Evolutionary conservation across 2,113 vertebrate genomes (phyloP).

Genomic region (Hemibates koningsi): DNA sequence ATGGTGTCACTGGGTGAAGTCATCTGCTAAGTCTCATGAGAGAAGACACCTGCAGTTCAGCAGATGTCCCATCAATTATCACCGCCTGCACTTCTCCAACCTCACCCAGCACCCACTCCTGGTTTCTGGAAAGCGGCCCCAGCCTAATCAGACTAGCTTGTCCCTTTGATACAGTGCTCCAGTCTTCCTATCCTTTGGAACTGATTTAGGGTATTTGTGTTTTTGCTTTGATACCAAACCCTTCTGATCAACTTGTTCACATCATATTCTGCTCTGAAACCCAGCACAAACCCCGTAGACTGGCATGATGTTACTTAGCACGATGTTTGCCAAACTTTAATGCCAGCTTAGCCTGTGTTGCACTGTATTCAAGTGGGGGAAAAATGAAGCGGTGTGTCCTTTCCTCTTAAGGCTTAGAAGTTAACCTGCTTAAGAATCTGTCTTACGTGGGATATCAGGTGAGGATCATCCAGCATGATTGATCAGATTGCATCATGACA

Average conservation of each 20-base stretch:
- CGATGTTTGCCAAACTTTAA: constrained; percentile 35
- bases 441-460: constrained; percentile 53
- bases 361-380: background rate
- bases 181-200: background rate
- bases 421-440: constrained; percentile 60
- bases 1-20: constrained; percentile 59
- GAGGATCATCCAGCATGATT: constrained; percentile 57
- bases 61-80: constrained; percentile 76
- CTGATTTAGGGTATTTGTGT: background rate
- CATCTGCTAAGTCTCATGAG: constrained; percentile 70
- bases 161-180: background rate
- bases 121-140: constrained; percentile 7
- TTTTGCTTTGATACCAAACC: background rate
- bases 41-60: constrained; percentile 70
- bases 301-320: background rate
- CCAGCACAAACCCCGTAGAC: background rate
- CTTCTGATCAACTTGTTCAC: background rate
- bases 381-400: constrained; percentile 42
- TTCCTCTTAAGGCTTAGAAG: constrained; percentile 44
- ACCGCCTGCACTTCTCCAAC: constrained; percentile 19
- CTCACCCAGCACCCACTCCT: constrained; percentile 33
- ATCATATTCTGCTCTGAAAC: background rate
- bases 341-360: constrained; percentile 29
- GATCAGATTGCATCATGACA: constrained; percentile 60
- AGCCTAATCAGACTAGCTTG: constrained; percentile 6